A percentile compares a stretch with the other conserved stretches of the same genome.
Evolutionary conservation across 2,888 invertebrate genomes (phyloP).

Genomic region (Crioceris asparagi): DNA sequence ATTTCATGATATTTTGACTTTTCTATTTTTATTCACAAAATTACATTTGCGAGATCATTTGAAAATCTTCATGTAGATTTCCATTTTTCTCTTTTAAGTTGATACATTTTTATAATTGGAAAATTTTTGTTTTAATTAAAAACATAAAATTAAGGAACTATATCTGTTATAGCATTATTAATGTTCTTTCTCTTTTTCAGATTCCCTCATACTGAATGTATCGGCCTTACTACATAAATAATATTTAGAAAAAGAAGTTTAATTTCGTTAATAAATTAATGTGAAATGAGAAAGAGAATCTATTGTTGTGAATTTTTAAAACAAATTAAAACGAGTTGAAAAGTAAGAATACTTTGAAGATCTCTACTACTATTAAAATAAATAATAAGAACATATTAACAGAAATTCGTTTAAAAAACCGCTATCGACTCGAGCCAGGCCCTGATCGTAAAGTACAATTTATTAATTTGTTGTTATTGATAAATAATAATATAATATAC

Average conservation of each 20-base stretch:
- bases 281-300: constrained; percentile 27
- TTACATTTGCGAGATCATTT: too few species aligned
- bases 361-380: constrained; percentile 18
- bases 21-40: too few species aligned
- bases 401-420: constrained; percentile 28
- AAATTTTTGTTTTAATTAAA: too few species aligned
- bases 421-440: constrained; percentile 35
- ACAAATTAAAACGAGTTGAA: too few species aligned
- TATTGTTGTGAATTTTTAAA: constrained; percentile 37
- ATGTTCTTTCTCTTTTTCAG: constrained; percentile 32
- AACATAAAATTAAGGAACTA: too few species aligned
- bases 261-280: constrained; percentile 34
- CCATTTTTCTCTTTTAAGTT: too few species aligned
- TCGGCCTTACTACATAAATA: constrained; percentile 40
- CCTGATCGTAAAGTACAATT: constrained; percentile 42
- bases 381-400: constrained; percentile 3
- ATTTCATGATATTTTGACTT: too few species aligned
- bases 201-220: constrained; percentile 42
- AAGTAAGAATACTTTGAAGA: too few species aligned
- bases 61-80: too few species aligned
- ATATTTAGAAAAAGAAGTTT: constrained; percentile 31
- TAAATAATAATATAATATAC: too few species aligned
- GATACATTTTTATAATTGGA: too few species aligned
- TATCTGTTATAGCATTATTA: too few species aligned
- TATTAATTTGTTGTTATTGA: constrained; percentile 36